A percentile compares a stretch with the other conserved stretches of the same genome.
Conservation (phyloP, 2,888 invertebrate genomes). For the Eubasilissa splendida region DNA sequence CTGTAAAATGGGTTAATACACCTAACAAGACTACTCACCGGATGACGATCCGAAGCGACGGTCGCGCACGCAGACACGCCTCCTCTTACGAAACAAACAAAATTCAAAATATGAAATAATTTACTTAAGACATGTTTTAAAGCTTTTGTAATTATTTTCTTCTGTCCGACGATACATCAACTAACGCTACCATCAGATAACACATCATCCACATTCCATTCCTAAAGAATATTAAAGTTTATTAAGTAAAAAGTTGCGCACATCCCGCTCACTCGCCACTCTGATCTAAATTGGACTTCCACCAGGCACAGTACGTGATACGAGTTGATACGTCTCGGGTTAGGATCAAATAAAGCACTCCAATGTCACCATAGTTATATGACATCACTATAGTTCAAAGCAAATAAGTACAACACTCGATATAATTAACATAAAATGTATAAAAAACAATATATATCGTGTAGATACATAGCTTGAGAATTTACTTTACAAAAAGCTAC, state of each 20-base stretch:
- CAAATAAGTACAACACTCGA: slow-evolving; percentile 49
- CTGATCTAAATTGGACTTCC: too few relatives aligned
- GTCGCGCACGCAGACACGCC: too few relatives aligned
- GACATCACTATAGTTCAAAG: slow-evolving; percentile 36
- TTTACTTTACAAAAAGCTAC: too few relatives aligned
- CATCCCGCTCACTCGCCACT: too few relatives aligned
- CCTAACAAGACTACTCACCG: neutral
- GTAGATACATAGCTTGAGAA: neutral
- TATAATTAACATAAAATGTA: slow-evolving; percentile 40
- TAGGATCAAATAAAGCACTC: slow-evolving; percentile 30
- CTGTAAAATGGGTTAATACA: neutral
- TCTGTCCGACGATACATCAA: neutral
- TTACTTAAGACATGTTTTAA: neutral
- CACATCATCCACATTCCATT: too few relatives aligned
- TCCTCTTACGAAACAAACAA: too few relatives aligned
- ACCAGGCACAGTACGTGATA: slow-evolving; percentile 27
- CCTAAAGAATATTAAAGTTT: too few relatives aligned
- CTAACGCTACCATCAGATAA: too few relatives aligned
- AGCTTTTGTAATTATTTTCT: neutral
- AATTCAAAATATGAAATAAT: neutral
- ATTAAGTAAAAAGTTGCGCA: too few relatives aligned
- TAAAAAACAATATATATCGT: slow-evolving; percentile 22
- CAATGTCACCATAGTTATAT: slow-evolving; percentile 23
- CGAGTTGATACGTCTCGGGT: slow-evolving; percentile 24
- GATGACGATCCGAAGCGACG: too few relatives aligned